Evolutionary conservation across 2,113 vertebrate genomes (phyloP).

Genomic region (Motacilla tschutschensis): DNA sequence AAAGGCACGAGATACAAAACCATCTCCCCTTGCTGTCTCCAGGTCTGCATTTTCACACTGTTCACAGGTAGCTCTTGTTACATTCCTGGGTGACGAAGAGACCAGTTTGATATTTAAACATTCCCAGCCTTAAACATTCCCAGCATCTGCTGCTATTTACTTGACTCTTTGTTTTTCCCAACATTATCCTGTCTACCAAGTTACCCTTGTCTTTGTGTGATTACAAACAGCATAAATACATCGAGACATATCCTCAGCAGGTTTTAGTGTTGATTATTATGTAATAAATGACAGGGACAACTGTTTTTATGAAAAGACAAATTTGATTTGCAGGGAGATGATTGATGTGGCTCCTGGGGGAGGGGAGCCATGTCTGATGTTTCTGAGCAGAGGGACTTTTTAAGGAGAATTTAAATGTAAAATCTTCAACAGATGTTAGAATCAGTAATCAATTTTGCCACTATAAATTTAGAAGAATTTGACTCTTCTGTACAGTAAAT

Average conservation of each 20-base stretch:
- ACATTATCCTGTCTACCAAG: neutral
- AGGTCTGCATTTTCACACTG: neutral
- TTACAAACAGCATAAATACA: neutral
- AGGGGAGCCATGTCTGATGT: neutral
- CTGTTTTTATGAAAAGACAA: neutral
- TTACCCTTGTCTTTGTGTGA: neutral
- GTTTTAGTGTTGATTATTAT: neutral
- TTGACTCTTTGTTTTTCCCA: neutral
- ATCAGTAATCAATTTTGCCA: slow-evolving; percentile 51
- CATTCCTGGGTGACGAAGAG: neutral
- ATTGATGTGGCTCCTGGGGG: neutral
- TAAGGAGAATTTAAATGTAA: slow-evolving; percentile 46
- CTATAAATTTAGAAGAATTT: slow-evolving; percentile 43
- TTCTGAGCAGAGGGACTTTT: slow-evolving; percentile 20
- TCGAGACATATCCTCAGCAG: neutral
- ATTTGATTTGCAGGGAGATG: neutral
- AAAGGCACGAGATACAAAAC: rapidly evolving
- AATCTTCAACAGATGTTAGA: slow-evolving; percentile 48
- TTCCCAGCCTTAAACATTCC: neutral
- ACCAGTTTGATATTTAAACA: neutral
- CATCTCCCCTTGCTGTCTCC: neutral
- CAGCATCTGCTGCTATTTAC: neutral
- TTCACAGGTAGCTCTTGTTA: neutral
- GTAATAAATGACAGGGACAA: neutral
- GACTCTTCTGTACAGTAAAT: slow-evolving; percentile 11